A percentile compares a stretch with the other conserved stretches of the same genome.
These are phyloP conservation scores for Hestina assimilis DNA, from an alignment of 1,140 invertebrate genomes.

Conservation along the genomic window DNA sequence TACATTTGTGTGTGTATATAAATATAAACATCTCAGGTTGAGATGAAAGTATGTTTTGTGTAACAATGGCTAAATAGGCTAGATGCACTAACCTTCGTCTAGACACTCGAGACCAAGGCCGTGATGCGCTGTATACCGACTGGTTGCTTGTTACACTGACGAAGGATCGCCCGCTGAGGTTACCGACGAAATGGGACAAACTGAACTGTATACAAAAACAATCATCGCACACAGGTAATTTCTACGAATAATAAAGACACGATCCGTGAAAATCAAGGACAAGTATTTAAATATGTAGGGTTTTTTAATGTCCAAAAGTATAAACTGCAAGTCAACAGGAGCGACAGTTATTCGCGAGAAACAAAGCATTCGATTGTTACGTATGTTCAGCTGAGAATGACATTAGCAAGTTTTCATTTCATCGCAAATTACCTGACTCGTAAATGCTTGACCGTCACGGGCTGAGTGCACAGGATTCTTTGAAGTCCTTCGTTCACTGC, in stretches of 20 bases:
- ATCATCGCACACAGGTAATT: not conserved
- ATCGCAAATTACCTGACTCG: conserved; percentile 70
- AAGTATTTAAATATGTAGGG: not conserved
- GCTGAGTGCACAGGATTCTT: conserved; percentile 49
- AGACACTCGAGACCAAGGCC: conserved; percentile 81
- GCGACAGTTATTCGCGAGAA: conserved; percentile 31
- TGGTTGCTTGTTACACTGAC: conserved; percentile 72
- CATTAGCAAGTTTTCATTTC: conserved; percentile 74
- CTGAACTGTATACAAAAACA: conserved; percentile 66
- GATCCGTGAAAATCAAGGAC: not conserved
- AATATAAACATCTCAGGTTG: not conserved
- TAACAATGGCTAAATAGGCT: not conserved
- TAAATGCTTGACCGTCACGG: conserved; percentile 58
- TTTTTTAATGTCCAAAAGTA: conserved; percentile 19
- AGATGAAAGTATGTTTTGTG: not conserved
- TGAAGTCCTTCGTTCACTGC: conserved; percentile 43
- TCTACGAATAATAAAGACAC: not conserved
- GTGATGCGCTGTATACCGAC: conserved; percentile 74
- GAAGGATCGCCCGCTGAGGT: conserved; percentile 75
- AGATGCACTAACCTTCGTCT: conserved; percentile 76
- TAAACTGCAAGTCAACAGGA: conserved; percentile 32
- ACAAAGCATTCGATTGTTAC: conserved; percentile 63
- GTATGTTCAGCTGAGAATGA: conserved; percentile 76
- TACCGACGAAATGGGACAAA: conserved; percentile 76
- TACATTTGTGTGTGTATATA: not conserved